A percentile compares a stretch with the other conserved stretches of the same genome.
Evolutionary conservation across 2,888 invertebrate species (phyloP).

Genomic region (Abscondita cerata): DNA sequence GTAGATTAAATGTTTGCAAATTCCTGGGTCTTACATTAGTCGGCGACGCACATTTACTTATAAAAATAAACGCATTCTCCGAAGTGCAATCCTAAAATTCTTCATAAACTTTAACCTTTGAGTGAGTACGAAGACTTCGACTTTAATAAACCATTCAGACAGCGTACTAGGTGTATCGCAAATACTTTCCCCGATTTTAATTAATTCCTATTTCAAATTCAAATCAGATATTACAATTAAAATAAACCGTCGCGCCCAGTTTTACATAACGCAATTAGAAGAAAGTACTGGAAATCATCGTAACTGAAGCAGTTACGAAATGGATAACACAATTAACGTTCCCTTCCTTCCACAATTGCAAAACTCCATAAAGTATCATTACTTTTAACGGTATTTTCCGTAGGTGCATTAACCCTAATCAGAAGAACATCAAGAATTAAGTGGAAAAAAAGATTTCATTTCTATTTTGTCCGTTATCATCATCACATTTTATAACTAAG

Average conservation of each 20-base stretch:
- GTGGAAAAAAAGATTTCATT: background rate
- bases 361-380: slow-evolving; percentile 6
- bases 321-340: slow-evolving; percentile 6
- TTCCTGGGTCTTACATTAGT: too few relatives aligned
- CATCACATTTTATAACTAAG: too few relatives aligned
- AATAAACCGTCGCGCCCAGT: too few relatives aligned
- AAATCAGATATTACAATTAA: background rate
- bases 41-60: background rate
- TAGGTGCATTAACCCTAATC: slow-evolving; percentile 1
- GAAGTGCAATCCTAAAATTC: background rate
- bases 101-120: background rate
- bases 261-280: background rate
- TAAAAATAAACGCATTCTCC: background rate
- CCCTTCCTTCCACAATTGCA: background rate
- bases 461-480: background rate
- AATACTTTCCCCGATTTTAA: background rate
- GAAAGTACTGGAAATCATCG: slow-evolving; percentile 2
- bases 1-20: too few relatives aligned
- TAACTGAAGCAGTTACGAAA: slow-evolving; percentile 6
- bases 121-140: background rate
- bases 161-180: slow-evolving; percentile 1
- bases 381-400: slow-evolving; percentile 3
- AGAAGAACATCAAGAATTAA: background rate
- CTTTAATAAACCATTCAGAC: background rate
- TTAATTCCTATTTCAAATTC: too few relatives aligned